Conservation (phyloP, 2,113 vertebrate species). For the Gambusia affinis region DNA sequence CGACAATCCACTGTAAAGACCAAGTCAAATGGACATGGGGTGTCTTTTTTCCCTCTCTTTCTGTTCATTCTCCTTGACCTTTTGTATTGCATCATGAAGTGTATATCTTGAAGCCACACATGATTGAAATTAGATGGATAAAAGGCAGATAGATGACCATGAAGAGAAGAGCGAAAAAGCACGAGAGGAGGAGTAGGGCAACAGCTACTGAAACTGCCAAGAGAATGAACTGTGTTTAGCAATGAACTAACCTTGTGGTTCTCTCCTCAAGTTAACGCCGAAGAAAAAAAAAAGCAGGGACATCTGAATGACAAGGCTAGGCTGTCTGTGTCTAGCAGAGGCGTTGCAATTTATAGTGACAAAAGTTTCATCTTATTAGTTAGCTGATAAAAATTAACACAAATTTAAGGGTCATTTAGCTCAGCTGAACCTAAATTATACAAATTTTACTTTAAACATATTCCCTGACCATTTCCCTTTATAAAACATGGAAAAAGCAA, state of each 20-base stretch:
- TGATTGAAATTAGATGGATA: slow-evolving; percentile 42
- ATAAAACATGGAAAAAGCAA: slow-evolving; percentile 43
- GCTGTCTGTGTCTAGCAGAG: slow-evolving; percentile 47
- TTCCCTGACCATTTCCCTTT: slow-evolving; percentile 50
- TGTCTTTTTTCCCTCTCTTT: slow-evolving; percentile 53
- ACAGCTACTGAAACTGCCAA: slow-evolving; percentile 83
- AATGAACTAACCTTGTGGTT: slow-evolving; percentile 39
- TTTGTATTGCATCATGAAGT: slow-evolving; percentile 75
- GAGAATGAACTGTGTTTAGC: slow-evolving; percentile 55
- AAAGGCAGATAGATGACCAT: slow-evolving; percentile 31
- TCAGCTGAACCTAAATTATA: slow-evolving; percentile 57
- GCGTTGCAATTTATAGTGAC: slow-evolving; percentile 50
- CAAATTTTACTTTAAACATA: slow-evolving; percentile 56
- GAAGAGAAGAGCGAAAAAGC: slow-evolving; percentile 16
- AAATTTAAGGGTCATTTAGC: slow-evolving; percentile 63
- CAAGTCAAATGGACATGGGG: slow-evolving; percentile 75
- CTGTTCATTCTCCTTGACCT: slow-evolving; percentile 48
- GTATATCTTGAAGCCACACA: slow-evolving; percentile 60
- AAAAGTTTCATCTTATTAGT: slow-evolving; percentile 34
- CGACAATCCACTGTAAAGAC: slow-evolving; percentile 85
- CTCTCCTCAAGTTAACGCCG: slow-evolving; percentile 14
- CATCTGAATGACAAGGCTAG: slow-evolving; percentile 44
- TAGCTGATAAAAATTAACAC: slow-evolving; percentile 54
- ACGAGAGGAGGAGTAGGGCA: slow-evolving; percentile 38
- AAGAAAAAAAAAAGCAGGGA: slow-evolving; percentile 35